Conservation (phyloP, 2,888 invertebrate genomes). For the Acronicta leporina region DNA sequence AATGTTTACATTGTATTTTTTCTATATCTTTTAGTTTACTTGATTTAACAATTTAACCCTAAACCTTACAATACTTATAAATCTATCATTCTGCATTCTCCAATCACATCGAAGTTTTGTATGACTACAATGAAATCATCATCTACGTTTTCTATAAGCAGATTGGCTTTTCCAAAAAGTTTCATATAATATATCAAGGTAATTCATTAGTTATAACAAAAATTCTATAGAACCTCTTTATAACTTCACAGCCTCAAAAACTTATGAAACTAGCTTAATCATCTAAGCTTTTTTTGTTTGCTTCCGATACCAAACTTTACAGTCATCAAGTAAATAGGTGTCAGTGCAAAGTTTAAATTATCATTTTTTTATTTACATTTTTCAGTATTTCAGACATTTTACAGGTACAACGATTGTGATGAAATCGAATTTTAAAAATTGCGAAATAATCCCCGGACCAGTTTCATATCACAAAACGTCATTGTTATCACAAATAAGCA, state of each 20-base stretch:
- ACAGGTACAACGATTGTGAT: slow-evolving; percentile 30
- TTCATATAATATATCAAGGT: slow-evolving; percentile 27
- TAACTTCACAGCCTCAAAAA: slow-evolving; percentile 41
- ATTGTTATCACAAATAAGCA: slow-evolving; percentile 33
- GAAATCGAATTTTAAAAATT: slow-evolving; percentile 6
- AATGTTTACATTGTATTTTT: too few relatives aligned
- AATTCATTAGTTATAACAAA: slow-evolving; percentile 11
- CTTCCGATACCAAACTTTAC: slow-evolving; percentile 11
- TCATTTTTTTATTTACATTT: slow-evolving; percentile 14
- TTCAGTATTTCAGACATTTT: slow-evolving; percentile 18
- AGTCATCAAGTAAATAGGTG: not conserved
- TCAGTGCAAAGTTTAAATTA: not conserved
- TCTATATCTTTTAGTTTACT: not conserved
- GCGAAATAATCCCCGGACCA: slow-evolving; percentile 2
- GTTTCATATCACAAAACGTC: slow-evolving; percentile 18
- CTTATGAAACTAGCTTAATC: slow-evolving; percentile 8
- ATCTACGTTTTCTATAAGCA: not conserved
- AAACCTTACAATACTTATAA: slow-evolving; percentile 20
- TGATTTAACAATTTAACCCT: slow-evolving; percentile 12
- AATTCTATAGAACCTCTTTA: slow-evolving; percentile 16
- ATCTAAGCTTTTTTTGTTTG: not conserved
- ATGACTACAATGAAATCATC: not conserved
- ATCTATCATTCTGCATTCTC: not conserved
- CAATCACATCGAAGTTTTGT: not conserved
- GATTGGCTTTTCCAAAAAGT: not conserved